A percentile compares a stretch with the other conserved stretches of the same genome.
phyloP scores from a whole-genome alignment of 1,140 invertebrate genomes.

The Apocrypta bakeri region DNA sequence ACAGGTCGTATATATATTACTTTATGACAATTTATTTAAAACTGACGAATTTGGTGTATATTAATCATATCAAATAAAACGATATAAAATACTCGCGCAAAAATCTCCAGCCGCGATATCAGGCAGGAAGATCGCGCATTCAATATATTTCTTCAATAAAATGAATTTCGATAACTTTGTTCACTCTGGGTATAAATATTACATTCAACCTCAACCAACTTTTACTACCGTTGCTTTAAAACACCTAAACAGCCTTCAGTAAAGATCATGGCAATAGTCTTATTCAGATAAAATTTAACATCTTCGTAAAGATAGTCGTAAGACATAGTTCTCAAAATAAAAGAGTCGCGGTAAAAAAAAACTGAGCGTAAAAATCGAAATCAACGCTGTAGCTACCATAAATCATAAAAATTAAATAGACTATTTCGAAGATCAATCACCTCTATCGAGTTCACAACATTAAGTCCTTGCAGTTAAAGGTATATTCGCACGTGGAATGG shows the following conservation, averaged over 20 bases:
- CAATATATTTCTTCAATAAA: neutral
- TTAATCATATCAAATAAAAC: too few relatives aligned
- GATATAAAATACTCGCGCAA: too few relatives aligned
- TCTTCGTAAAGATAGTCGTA: neutral
- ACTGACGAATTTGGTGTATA: too few relatives aligned
- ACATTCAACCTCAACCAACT: neutral
- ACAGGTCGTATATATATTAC: too few relatives aligned
- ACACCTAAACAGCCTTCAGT: neutral
- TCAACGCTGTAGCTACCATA: neutral
- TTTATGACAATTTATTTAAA: too few relatives aligned
- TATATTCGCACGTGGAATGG: neutral
- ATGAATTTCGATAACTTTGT: neutral
- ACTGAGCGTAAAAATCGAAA: neutral
- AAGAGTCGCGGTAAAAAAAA: neutral
- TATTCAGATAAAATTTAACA: neutral
- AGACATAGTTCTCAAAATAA: neutral
- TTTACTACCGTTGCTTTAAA: neutral
- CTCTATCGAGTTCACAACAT: conserved; percentile 7
- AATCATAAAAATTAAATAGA: conserved; percentile 18
- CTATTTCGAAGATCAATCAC: conserved; percentile 3
- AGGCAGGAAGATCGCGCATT: neutral
- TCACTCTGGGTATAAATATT: neutral
- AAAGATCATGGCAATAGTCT: neutral
- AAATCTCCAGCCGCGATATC: too few relatives aligned
- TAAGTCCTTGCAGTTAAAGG: neutral